Conservation (phyloP, 2,113 vertebrate species). For the Petrocephalus microphthalmus region DNA sequence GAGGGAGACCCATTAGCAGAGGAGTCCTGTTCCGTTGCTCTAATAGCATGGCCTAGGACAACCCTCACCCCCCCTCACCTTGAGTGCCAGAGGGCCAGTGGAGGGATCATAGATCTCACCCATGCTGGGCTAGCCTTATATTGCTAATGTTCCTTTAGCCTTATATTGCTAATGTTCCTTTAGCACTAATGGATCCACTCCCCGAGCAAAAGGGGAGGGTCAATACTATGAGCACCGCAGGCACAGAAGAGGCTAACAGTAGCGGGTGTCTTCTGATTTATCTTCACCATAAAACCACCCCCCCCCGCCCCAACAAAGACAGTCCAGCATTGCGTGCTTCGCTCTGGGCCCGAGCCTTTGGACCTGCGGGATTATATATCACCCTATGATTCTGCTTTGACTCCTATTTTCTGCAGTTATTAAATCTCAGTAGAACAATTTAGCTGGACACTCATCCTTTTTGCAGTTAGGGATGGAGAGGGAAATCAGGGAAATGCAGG, state of each 20-base stretch:
- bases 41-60: conserved; percentile 8
- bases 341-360: neutral
- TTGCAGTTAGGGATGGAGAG: conserved; percentile 13
- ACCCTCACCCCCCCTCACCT: neutral
- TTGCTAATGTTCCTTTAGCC: conserved; percentile 18
- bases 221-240: neutral
- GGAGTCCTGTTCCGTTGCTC: conserved; percentile 2
- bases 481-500: neutral
- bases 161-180: conserved; percentile 21
- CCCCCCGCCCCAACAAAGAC: neutral
- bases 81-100: conserved; percentile 11
- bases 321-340: neutral
- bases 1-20: conserved; percentile 10
- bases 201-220: neutral
- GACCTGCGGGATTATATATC: conserved; percentile 5
- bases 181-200: conserved; percentile 24
- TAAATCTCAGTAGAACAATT: conserved; percentile 15
- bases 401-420: conserved; percentile 16
- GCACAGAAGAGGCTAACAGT: neutral
- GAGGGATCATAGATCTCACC: conserved; percentile 16
- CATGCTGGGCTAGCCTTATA: neutral
- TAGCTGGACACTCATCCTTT: neutral
- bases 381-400: conserved; percentile 11
- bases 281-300: conserved; percentile 17
- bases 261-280: conserved; percentile 13